Conservation (phyloP, 2,888 invertebrate genomes). For the Hermodice carunculata region DNA sequence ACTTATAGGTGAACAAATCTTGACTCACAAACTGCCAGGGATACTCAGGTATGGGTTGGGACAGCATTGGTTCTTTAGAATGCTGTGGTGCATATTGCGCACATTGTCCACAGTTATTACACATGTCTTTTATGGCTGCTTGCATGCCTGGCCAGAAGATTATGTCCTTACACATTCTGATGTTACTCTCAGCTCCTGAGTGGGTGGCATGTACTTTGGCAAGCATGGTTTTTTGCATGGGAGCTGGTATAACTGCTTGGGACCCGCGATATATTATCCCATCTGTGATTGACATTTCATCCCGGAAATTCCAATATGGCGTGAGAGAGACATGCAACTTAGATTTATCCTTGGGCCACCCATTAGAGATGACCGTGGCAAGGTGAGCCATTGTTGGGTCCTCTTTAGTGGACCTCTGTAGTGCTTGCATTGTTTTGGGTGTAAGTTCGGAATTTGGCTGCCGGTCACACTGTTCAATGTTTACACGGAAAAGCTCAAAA, state of each 20-base stretch:
- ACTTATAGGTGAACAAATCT: not conserved
- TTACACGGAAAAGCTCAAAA: not conserved
- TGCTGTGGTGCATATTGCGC: not conserved
- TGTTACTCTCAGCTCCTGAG: too few relatives aligned
- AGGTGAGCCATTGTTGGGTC: not conserved
- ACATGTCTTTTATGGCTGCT: slow-evolving; percentile 5
- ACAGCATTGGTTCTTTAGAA: slow-evolving; percentile 10
- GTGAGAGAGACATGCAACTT: too few relatives aligned
- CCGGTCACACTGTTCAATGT: not conserved
- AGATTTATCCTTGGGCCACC: not conserved
- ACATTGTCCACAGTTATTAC: not conserved
- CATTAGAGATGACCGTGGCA: not conserved
- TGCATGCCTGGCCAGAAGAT: slow-evolving; percentile 12
- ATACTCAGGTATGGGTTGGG: not conserved
- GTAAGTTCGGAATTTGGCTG: not conserved
- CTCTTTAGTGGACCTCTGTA: not conserved
- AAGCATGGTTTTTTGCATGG: too few relatives aligned
- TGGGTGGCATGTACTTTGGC: too few relatives aligned
- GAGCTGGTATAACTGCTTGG: too few relatives aligned
- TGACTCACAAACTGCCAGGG: slow-evolving; percentile 10
- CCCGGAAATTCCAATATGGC: too few relatives aligned
- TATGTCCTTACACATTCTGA: slow-evolving; percentile 2
- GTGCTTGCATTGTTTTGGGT: not conserved
- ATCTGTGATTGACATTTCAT: too few relatives aligned
- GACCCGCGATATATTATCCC: too few relatives aligned